Evolutionary conservation across 2,888 invertebrate genomes (phyloP).

Genomic region (Caenorhabditis plicata): DNA sequence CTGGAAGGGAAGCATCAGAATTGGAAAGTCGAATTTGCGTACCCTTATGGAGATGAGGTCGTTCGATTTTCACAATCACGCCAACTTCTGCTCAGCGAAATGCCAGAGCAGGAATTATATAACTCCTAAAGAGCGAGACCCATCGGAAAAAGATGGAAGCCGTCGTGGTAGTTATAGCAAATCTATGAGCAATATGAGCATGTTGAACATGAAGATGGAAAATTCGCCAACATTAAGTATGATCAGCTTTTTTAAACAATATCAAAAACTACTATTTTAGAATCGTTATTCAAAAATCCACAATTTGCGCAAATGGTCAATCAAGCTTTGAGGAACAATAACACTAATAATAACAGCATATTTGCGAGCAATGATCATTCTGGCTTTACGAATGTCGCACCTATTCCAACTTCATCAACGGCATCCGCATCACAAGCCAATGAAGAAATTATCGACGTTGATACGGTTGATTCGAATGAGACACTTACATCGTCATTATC

Average conservation of each 20-base stretch:
- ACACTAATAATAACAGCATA: no score
- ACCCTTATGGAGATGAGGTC: conserved; percentile 67
- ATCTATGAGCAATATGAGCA: no score
- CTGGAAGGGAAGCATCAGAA: conserved; percentile 68
- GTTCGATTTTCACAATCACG: conserved; percentile 67
- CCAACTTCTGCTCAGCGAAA: conserved; percentile 67
- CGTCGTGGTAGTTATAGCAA: conserved; percentile 1
- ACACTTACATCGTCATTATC: no score
- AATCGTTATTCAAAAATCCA: conserved; percentile 36
- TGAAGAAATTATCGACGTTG: conserved; percentile 27
- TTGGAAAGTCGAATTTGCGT: conserved; percentile 63
- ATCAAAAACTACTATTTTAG: no score
- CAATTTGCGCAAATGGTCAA: conserved; percentile 35
- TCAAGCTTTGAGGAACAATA: conserved; percentile 39
- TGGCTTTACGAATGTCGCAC: neutral
- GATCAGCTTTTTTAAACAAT: no score
- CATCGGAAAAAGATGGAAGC: conserved; percentile 4
- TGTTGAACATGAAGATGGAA: no score
- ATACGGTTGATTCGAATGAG: conserved; percentile 1
- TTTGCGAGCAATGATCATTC: no score
- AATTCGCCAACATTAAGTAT: no score
- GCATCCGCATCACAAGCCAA: neutral
- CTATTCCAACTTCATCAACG: neutral
- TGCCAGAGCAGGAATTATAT: conserved; percentile 66
- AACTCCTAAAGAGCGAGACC: conserved; percentile 44